phyloP scores from a whole-genome alignment of 2,797 vertebrate species.

The Morelia viridis region DNA sequence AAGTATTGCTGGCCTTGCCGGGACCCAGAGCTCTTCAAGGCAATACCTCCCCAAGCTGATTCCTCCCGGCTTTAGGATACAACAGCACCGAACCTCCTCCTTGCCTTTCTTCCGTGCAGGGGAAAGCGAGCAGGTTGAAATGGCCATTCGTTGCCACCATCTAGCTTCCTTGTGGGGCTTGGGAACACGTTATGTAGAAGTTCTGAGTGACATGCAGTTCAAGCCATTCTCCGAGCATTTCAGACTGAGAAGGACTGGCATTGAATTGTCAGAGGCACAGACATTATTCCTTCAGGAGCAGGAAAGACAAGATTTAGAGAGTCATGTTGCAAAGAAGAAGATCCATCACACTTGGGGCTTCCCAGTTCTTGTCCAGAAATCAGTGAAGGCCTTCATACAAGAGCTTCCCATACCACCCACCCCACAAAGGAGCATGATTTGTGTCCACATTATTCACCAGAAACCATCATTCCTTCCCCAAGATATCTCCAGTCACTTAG shows the following conservation, averaged over 20 bases:
- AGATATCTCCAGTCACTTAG: background rate
- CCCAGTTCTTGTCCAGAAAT: conserved; percentile 55
- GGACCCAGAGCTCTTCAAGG: background rate
- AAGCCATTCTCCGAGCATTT: background rate
- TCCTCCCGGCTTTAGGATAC: background rate
- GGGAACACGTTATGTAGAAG: background rate
- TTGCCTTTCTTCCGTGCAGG: background rate
- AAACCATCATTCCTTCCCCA: background rate
- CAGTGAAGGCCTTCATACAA: conserved; percentile 46
- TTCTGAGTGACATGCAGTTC: background rate
- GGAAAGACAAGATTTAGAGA: conserved; percentile 43
- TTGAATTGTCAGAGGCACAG: background rate
- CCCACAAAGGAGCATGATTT: too few relatives aligned
- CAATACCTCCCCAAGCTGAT: background rate
- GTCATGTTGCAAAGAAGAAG: conserved; percentile 52
- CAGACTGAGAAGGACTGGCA: background rate
- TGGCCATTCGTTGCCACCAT: background rate
- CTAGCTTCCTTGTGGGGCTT: background rate
- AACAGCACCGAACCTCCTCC: background rate
- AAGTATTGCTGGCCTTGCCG: background rate
- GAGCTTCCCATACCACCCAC: background rate
- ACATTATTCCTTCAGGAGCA: conserved; percentile 41
- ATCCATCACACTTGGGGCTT: conserved; percentile 61
- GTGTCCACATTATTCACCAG: background rate
- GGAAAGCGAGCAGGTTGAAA: background rate